Conservation (phyloP, 2,797 vertebrate genomes). For the Sphenopsis melanotis region DNA sequence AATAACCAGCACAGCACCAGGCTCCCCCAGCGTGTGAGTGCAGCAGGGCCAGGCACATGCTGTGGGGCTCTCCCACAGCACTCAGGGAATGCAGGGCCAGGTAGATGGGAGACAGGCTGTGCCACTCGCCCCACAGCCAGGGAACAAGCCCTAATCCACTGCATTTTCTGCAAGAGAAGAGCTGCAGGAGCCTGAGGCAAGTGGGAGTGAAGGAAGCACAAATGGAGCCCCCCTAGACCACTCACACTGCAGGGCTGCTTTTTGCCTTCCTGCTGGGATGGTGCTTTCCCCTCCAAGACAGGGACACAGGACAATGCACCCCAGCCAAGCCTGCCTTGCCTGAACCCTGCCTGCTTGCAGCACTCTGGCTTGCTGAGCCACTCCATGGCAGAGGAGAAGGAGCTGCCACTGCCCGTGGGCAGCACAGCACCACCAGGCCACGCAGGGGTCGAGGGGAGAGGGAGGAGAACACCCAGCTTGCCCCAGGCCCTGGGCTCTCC, state of each 20-base stretch:
- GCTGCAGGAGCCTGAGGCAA: not conserved
- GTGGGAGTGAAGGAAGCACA: not conserved
- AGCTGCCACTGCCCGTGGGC: not conserved
- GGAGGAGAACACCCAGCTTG: conserved; percentile 48
- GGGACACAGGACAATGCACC: not conserved
- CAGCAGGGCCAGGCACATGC: not conserved
- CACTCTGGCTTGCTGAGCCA: fast-evolving
- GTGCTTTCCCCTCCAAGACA: fast-evolving
- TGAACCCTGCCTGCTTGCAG: fast-evolving
- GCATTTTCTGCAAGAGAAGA: not conserved
- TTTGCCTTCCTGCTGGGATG: not conserved
- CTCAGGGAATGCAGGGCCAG: fast-evolving
- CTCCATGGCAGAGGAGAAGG: not conserved
- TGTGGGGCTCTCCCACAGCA: fast-evolving
- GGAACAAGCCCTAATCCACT: not conserved
- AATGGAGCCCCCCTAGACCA: fast-evolving
- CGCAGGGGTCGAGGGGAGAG: not conserved
- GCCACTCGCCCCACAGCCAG: fast-evolving
- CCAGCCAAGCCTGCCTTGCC: not conserved
- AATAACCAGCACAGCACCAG: not conserved
- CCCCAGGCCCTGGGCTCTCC: conserved; percentile 44
- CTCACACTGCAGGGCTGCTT: fast-evolving
- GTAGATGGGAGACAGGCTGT: not conserved
- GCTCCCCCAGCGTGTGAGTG: fast-evolving
- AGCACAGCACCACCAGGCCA: not conserved